These are phyloP conservation scores for Phalacrocorax pelagicus DNA, from an alignment of 2,113 vertebrate genomes.

Conservation along the genomic window DNA sequence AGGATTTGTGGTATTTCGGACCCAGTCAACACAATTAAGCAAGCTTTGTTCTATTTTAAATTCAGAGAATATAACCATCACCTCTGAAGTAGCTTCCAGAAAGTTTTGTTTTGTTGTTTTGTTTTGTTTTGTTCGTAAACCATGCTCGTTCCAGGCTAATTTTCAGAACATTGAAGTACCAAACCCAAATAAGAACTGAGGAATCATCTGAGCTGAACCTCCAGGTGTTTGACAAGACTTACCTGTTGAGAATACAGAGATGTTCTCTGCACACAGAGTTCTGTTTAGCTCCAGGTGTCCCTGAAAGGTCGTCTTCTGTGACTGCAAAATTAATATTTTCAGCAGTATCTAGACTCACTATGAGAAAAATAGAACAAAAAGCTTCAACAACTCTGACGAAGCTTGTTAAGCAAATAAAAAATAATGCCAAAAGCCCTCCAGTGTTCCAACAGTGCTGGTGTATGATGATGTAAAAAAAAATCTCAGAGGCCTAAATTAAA, in stretches of 20 bases:
- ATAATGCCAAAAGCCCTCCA: not conserved
- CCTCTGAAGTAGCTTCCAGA: constrained; percentile 20
- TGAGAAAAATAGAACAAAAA: not conserved
- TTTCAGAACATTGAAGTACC: not conserved
- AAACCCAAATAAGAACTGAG: not conserved
- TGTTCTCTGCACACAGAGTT: not conserved
- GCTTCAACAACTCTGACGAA: not conserved
- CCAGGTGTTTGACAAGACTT: not conserved
- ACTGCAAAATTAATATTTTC: not conserved
- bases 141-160: not conserved
- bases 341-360: not conserved
- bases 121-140: not conserved
- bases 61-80: not conserved
- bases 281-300: not conserved
- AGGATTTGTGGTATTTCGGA: constrained; percentile 16
- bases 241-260: not conserved
- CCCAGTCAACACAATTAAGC: constrained; percentile 33
- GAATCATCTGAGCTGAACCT: not conserved
- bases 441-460: not conserved
- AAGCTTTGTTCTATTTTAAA: constrained; percentile 54
- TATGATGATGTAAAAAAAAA: not conserved
- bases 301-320: not conserved
- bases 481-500: not conserved
- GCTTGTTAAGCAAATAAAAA: not conserved
- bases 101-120: not conserved